phyloP scores from a whole-genome alignment of 2,888 invertebrate genomes.

The Allacma fusca region DNA sequence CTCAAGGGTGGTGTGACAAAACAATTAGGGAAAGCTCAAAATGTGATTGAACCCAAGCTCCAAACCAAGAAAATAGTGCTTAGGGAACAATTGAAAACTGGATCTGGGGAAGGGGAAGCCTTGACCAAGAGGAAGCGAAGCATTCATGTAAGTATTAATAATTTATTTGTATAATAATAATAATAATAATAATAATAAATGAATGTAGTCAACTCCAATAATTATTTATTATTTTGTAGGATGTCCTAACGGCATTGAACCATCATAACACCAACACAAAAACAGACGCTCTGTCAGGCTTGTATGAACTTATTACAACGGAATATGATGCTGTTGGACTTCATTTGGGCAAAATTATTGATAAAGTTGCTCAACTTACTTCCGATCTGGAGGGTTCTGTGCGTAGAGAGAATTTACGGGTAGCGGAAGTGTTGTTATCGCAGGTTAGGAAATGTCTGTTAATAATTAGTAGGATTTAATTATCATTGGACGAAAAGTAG shows the following conservation, averaged over 20 bases:
- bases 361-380: constrained; percentile 74
- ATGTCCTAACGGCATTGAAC: constrained; percentile 74
- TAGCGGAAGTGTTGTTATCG: constrained; percentile 64
- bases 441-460: constrained; percentile 60
- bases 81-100: constrained; percentile 75
- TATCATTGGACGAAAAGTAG: constrained; percentile 5
- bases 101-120: constrained; percentile 68
- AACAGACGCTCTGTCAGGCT: constrained; percentile 69
- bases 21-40: constrained; percentile 81
- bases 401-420: constrained; percentile 67
- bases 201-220: not conserved
- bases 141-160: constrained; percentile 69
- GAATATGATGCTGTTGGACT: constrained; percentile 66
- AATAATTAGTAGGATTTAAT: not conserved
- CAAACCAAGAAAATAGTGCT: constrained; percentile 88
- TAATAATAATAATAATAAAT: not conserved
- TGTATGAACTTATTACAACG: constrained; percentile 68
- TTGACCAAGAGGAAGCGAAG: constrained; percentile 75
- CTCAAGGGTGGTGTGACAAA: constrained; percentile 75
- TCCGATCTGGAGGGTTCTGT: constrained; percentile 75
- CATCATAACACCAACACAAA: constrained; percentile 78
- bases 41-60: constrained; percentile 87
- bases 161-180: too few species aligned
- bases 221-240: constrained; percentile 65
- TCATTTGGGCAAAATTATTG: constrained; percentile 74